Evolutionary conservation across 2,888 invertebrate genomes (phyloP), one percentile per base, ranked within the genome.

Genomic region (Aphodius sticticus): DNA sequence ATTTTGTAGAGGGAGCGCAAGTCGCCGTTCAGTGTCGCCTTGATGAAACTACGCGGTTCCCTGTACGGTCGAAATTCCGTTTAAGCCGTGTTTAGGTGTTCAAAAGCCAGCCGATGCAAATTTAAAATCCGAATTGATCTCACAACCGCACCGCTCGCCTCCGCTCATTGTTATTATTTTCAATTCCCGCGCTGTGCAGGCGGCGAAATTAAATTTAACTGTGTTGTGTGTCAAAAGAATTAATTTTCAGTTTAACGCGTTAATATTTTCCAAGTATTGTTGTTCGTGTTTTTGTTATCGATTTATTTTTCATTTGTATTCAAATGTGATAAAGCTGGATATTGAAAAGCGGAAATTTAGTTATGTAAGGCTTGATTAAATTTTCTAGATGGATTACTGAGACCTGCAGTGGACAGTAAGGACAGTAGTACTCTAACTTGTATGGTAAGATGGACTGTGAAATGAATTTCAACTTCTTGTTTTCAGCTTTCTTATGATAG

Each of bases 51-150:
- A 53, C 53, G 53, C 53, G 53, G 53, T 53, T 12, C 26, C 26
- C 53, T 53, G 9, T 53, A 5, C 53, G 53, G 53, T 53, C 53
- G 12, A 53, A 53, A 53, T 53, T 53, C 53, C 53, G 53, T 53
- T 53, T 53, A 53, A 53, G 53, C 53, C 53, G 53, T 5, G 53
- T 53, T 53, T 53, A 53, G 53, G 53, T 53, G 53, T 53, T 53
- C 53, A 53, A 53, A 53, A 53, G 53, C 53, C 53, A 53, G 53
- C 53, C 53, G 53, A 53, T 53, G 53, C 53, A 53, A 53, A 53
- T 53, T 53, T 53, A 53, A 53, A 53, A 53, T 53, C 53, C 12
- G 53, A 53, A 7, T 53, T 53, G 53, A 53, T 53, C 53, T 53
- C 53, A 3, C 53, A 53, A 53, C 53, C 7, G 53, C 53, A 1